A percentile compares a stretch with the other conserved stretches of the same genome.
Evolutionary conservation across 2,113 vertebrate genomes (phyloP).

Genomic region (Xenus cinereus): DNA sequence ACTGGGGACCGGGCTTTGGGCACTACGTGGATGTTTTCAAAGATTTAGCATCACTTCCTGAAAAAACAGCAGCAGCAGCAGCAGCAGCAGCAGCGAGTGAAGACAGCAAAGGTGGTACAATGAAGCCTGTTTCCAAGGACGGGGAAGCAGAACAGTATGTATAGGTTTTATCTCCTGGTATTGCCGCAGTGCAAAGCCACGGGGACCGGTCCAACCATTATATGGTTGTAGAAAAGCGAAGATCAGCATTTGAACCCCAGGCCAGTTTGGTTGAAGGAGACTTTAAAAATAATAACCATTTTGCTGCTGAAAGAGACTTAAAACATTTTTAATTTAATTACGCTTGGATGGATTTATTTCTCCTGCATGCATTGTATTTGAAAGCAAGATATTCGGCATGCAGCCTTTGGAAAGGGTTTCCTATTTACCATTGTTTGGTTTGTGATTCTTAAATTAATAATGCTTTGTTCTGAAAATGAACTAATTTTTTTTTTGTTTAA

Average conservation of each 20-base stretch:
- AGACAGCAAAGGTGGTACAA: constrained; percentile 84
- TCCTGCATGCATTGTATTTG: constrained; percentile 74
- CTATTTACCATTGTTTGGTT: constrained; percentile 69
- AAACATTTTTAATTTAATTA: constrained; percentile 71
- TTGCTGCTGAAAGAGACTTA: constrained; percentile 79
- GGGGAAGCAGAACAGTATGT: constrained; percentile 94
- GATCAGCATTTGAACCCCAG: constrained; percentile 59
- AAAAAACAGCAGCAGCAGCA: constrained; percentile 77
- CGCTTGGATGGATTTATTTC: constrained; percentile 63
- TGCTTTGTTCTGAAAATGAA: constrained; percentile 56
- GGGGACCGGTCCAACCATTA: constrained; percentile 23
- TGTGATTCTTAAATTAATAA: constrained; percentile 68
- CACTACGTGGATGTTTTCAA: constrained; percentile 98
- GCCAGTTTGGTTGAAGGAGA: constrained; percentile 72
- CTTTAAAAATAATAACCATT: constrained; percentile 74
- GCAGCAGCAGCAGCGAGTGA: constrained; percentile 75
- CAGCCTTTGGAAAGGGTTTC: constrained; percentile 59
- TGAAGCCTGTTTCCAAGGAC: constrained; percentile 84
- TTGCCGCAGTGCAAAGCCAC: not conserved
- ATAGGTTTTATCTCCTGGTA: constrained; percentile 74
- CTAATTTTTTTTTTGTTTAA: constrained; percentile 23
- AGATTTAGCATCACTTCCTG: constrained; percentile 93
- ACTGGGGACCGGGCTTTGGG: constrained; percentile 97
- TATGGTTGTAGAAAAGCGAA: constrained; percentile 39
- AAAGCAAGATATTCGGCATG: constrained; percentile 70